These are phyloP conservation scores for Sphaeridia pumilis DNA, from an alignment of 2,888 invertebrate species.

Conservation along the genomic window DNA sequence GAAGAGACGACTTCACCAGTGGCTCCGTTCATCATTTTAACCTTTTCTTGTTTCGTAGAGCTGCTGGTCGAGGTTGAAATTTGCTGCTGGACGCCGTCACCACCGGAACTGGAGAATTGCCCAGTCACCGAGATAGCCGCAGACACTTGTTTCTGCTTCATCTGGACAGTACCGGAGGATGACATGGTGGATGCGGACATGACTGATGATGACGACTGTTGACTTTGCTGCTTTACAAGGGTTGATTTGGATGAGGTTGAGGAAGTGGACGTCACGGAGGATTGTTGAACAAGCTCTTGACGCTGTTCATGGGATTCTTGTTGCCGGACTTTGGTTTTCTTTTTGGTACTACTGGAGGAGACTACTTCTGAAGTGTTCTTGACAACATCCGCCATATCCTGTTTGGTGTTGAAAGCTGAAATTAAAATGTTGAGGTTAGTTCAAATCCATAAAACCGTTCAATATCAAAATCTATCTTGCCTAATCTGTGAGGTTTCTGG, in stretches of 20 bases:
- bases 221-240: background rate
- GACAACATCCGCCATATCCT: slow-evolving; percentile 8
- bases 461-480: too few species aligned
- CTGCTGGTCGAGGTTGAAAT: too few species aligned
- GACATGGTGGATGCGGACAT: background rate
- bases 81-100: too few species aligned
- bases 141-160: slow-evolving; percentile 11
- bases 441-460: too few species aligned
- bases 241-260: too few species aligned
- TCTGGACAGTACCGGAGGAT: slow-evolving; percentile 3
- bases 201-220: background rate
- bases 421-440: too few species aligned
- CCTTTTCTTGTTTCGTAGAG: too few species aligned
- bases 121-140: too few species aligned
- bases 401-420: too few species aligned
- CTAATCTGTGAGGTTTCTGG: too few species aligned
- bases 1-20: background rate
- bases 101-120: too few species aligned
- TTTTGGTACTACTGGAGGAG: slow-evolving; percentile 5
- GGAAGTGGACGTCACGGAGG: background rate
- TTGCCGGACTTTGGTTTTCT: slow-evolving; percentile 5
- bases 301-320: slow-evolving; percentile 3
- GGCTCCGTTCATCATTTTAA: background rate
- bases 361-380: slow-evolving; percentile 7
- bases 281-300: background rate